These are phyloP conservation scores for Dromas ardeola DNA, from an alignment of 2,113 vertebrate genomes.

Conservation along the genomic window DNA sequence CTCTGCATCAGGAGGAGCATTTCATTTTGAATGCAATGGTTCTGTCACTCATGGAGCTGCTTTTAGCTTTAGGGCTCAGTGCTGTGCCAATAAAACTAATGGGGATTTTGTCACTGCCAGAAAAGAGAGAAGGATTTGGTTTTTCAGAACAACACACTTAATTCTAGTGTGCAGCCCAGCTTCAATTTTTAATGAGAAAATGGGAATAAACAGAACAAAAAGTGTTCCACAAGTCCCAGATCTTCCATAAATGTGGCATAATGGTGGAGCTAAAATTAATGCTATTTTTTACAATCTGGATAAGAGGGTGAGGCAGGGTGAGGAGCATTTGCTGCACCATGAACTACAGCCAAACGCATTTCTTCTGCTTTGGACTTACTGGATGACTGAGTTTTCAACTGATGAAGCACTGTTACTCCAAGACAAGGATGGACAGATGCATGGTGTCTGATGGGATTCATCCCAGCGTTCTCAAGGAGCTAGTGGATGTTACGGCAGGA, in stretches of 20 bases:
- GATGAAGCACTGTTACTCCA: neutral
- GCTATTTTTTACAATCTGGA: constrained; percentile 3
- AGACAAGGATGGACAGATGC: neutral
- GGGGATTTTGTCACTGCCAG: neutral
- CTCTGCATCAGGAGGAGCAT: neutral
- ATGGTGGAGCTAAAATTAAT: constrained; percentile 16
- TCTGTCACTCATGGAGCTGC: constrained; percentile 2
- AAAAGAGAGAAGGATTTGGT: neutral
- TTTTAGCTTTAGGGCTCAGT: constrained; percentile 28
- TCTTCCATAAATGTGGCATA: neutral
- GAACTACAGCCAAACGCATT: neutral
- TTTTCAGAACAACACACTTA: constrained; percentile 16
- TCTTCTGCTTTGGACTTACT: neutral
- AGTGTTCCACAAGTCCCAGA: neutral
- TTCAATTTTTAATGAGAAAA: constrained; percentile 61
- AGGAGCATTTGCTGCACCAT: neutral
- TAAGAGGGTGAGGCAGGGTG: neutral
- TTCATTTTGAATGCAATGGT: neutral
- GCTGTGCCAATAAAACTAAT: constrained; percentile 18
- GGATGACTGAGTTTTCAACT: neutral
- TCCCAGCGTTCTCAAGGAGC: neutral
- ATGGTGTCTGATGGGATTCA: neutral
- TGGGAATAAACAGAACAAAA: neutral
- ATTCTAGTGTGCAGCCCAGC: neutral
- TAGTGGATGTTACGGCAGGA: neutral